phyloP scores from a whole-genome alignment of 2,113 vertebrate genomes.

The Agelaius phoeniceus region DNA sequence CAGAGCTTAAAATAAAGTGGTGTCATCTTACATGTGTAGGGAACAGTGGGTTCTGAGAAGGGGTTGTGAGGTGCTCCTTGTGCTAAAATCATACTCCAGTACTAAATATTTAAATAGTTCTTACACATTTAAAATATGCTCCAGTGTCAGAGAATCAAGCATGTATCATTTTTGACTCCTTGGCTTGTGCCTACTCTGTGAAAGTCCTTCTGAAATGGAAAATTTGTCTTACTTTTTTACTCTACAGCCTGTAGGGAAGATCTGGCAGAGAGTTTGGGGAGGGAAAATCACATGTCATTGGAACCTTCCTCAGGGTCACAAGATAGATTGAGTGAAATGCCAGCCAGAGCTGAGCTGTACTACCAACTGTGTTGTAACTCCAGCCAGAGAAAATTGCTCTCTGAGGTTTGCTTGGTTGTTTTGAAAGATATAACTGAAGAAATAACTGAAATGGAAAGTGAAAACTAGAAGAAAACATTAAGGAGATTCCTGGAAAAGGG shows the following conservation, averaged over 20 bases:
- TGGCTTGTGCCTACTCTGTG: not conserved
- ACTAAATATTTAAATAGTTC: not conserved
- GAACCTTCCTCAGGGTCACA: not conserved
- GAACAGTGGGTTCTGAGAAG: not conserved
- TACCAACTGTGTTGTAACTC: not conserved
- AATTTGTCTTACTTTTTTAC: not conserved
- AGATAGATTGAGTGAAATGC: not conserved
- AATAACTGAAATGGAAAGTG: not conserved
- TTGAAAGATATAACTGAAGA: not conserved
- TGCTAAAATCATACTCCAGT: not conserved
- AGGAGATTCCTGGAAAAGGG: not conserved
- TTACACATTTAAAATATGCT: not conserved
- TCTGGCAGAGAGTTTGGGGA: not conserved
- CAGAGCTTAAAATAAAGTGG: conserved; percentile 70
- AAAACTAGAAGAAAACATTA: not conserved
- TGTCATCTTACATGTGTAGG: not conserved
- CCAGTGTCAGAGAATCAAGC: not conserved
- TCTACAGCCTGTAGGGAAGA: not conserved
- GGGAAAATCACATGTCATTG: not conserved
- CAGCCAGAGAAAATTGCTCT: not conserved
- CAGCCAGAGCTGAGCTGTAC: not conserved
- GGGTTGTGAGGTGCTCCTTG: not conserved
- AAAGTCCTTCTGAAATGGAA: not conserved
- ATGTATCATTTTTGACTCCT: not conserved
- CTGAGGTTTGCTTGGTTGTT: not conserved